Base-by-base conservation (phyloP, 2,113 vertebrate genomes). In the Tringa solitaria region DNA sequence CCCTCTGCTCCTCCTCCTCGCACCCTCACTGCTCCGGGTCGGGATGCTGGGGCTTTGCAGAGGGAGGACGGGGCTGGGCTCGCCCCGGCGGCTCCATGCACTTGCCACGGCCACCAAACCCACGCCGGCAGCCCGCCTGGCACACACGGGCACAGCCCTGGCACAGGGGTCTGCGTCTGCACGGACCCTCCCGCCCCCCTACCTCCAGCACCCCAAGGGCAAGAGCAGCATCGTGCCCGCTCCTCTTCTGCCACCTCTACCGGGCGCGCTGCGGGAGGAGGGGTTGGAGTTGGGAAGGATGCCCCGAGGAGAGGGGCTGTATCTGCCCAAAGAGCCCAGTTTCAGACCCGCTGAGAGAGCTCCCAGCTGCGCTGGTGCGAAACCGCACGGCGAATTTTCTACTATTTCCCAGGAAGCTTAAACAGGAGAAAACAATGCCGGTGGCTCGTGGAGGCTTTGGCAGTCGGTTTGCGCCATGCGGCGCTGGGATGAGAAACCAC, bases 1-100 rank as follows among this genome's bases (percentile, higher is more conserved):
- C 33, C 57, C 9, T 59, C 37, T 35, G 30, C 64, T 60, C 27
- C 51, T 60, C 46, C 35, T 60, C 32, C 46, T 67, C 23, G 2
- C 32, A 16, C 41, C 54, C 14, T 0, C 2, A 0, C 39, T 20
- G 12, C 32, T 35, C 45, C 1, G 0, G 5, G 32, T 12, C 4
- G 2, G 41, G 14, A 24, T 46, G 50, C 23, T 64, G 22, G 33
- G 61, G 18, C n/a, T 72, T 37, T 64, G 45, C 46, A 67, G 48
- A 33, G 43, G 14, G 35, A 73, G 20, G 12, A 43, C 35, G 1
- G 20, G 32, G 59, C 54, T 46, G 74, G 14, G 28, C 28, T 81
- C 1, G 2, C 24, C 59, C 63, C 4, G 1, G 19, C 21, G 9
- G 4, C 67, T 83, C 57, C 6, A 6, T 11, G 8, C 13, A 7